Conservation (phyloP, 2,113 vertebrate species). For the Pandion haliaetus region DNA sequence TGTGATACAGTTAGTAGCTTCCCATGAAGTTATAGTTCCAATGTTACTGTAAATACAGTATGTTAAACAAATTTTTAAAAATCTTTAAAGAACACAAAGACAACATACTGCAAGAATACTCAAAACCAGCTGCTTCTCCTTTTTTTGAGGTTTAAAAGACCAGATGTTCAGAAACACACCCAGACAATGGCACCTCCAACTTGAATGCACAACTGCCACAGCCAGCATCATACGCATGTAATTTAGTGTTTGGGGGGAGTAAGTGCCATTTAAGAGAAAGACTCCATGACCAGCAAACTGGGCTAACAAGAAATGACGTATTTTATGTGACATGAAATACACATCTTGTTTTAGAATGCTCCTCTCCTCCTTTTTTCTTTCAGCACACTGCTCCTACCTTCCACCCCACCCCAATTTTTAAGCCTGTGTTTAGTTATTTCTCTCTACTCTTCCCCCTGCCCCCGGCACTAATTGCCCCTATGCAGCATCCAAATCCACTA, state of each 20-base stretch:
- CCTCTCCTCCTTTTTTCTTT: not conserved
- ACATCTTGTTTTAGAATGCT: not conserved
- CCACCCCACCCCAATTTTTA: not conserved
- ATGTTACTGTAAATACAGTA: constrained; percentile 17
- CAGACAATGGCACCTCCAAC: not conserved
- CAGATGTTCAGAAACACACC: not conserved
- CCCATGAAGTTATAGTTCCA: constrained; percentile 2
- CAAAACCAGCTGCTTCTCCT: not conserved
- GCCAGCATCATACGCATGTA: not conserved
- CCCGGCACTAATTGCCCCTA: accelerated
- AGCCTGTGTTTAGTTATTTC: not conserved
- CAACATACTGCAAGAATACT: not conserved
- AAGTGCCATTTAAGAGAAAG: not conserved
- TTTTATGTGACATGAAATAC: not conserved
- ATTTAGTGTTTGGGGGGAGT: not conserved
- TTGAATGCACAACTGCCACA: not conserved
- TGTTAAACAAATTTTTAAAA: not conserved
- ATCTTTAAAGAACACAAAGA: not conserved
- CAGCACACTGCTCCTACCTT: not conserved
- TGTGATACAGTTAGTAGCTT: not conserved
- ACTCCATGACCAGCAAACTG: not conserved
- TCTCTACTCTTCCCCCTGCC: not conserved
- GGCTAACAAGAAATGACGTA: not conserved
- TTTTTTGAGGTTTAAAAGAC: not conserved
- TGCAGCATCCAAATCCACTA: not conserved